phyloP scores from a whole-genome alignment of 1,140 invertebrate species.

The Hesperophylax magnus region DNA sequence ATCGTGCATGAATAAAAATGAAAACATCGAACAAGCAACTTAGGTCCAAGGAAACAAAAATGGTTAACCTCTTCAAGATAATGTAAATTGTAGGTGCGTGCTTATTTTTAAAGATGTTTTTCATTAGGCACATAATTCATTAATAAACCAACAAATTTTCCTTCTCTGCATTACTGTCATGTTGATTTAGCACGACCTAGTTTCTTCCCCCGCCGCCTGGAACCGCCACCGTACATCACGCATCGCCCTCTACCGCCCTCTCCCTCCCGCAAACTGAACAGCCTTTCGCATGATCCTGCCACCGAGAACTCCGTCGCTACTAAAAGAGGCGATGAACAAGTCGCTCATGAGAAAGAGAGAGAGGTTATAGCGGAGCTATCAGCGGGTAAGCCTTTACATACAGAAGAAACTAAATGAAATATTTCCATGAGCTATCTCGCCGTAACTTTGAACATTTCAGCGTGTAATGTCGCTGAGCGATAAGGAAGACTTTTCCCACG shows the following conservation, averaged over 20 bases:
- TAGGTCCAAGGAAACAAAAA: too few species aligned
- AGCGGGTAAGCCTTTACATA: background rate
- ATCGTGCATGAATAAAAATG: too few species aligned
- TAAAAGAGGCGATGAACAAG: background rate
- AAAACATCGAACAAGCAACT: too few species aligned
- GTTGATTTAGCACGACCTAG: background rate
- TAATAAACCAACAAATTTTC: too few species aligned
- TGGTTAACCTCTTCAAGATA: too few species aligned
- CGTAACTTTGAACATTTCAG: conserved; percentile 23
- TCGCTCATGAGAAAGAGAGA: background rate
- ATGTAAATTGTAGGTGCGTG: too few species aligned
- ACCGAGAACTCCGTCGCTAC: background rate
- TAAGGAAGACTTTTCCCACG: background rate
- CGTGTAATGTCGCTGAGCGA: conserved; percentile 8
- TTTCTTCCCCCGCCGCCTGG: conserved; percentile 8
- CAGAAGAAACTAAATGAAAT: conserved; percentile 31
- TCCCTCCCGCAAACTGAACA: background rate
- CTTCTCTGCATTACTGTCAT: too few species aligned
- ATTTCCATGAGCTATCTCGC: conserved; percentile 11
- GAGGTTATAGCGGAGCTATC: too few species aligned
- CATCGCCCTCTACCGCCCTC: background rate
- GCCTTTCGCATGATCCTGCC: background rate
- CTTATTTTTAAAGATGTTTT: too few species aligned
- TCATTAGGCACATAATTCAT: too few species aligned
- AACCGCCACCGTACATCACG: background rate